phyloP scores from a whole-genome alignment of 2,797 vertebrate genomes.

The Xenopus petersii region DNA sequence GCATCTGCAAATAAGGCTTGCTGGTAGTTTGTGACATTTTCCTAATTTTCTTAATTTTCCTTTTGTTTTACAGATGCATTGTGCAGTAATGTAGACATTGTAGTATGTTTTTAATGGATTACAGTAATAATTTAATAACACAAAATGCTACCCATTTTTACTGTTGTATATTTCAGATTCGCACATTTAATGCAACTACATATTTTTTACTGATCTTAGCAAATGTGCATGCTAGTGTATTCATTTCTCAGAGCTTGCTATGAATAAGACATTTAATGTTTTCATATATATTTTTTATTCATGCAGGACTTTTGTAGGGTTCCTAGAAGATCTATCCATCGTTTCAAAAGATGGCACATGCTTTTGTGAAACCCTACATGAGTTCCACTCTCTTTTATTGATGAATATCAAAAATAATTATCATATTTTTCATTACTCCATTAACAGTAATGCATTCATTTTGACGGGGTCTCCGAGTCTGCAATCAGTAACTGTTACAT shows the following conservation, averaged over 20 bases:
- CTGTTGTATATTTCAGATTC: too few species aligned
- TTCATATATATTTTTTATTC: conserved; percentile 1
- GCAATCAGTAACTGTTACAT: conserved; percentile 52
- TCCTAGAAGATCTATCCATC: conserved; percentile 30
- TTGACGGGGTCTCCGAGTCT: conserved; percentile 52
- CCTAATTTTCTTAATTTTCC: too few species aligned
- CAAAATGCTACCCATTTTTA: too few species aligned
- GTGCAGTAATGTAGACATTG: too few species aligned
- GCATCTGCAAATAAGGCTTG: too few species aligned
- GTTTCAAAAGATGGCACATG: conserved; percentile 23
- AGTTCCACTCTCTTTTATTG: conserved; percentile 49
- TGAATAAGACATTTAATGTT: background rate
- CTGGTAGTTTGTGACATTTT: too few species aligned
- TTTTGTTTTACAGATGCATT: too few species aligned
- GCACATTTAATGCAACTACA: too few species aligned
- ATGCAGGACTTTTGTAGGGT: conserved; percentile 24
- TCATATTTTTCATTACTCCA: conserved; percentile 55
- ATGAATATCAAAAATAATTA: conserved; percentile 51
- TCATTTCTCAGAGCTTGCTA: background rate
- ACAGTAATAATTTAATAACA: too few species aligned
- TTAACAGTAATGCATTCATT: conserved; percentile 53
- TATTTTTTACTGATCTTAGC: too few species aligned
- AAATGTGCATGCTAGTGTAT: background rate
- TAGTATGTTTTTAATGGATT: too few species aligned
- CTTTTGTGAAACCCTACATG: conserved; percentile 43